Percentiles rank a stretch among this genome's conserved stretches.
These are phyloP conservation scores for Enteromius paludinosus DNA, from an alignment of 2,797 vertebrate species.

Conservation along the genomic window DNA sequence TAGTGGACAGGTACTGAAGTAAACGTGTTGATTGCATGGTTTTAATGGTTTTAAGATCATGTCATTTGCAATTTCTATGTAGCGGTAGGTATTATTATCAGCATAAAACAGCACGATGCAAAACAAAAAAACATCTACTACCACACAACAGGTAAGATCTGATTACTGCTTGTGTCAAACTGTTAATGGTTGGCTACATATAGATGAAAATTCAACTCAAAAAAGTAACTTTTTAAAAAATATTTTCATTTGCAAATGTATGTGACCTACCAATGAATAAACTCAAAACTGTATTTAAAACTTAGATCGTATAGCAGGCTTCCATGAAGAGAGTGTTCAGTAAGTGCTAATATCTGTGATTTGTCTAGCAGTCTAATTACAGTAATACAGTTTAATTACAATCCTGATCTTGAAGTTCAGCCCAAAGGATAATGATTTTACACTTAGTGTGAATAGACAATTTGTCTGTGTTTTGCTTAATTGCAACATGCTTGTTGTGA, in stretches of 20 bases:
- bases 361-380: background rate
- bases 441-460: background rate
- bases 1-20: background rate
- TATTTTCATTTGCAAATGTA: background rate
- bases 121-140: background rate
- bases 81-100: background rate
- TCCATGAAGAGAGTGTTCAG: background rate
- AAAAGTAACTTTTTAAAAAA: background rate
- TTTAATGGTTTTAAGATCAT: background rate
- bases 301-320: background rate
- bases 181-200: background rate
- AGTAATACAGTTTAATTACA: background rate
- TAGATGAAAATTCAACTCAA: background rate
- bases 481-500: background rate
- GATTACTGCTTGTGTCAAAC: background rate
- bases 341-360: background rate
- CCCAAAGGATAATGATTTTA: background rate
- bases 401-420: constrained; percentile 1
- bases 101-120: background rate
- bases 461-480: constrained; percentile 4
- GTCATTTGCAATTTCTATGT: background rate
- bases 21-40: background rate
- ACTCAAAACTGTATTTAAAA: no score
- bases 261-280: background rate
- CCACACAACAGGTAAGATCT: background rate